Evolutionary conservation across 1,140 invertebrate species (phyloP), one percentile per base, ranked within the genome.

Genomic region (Ditylenchus dipsaci): DNA sequence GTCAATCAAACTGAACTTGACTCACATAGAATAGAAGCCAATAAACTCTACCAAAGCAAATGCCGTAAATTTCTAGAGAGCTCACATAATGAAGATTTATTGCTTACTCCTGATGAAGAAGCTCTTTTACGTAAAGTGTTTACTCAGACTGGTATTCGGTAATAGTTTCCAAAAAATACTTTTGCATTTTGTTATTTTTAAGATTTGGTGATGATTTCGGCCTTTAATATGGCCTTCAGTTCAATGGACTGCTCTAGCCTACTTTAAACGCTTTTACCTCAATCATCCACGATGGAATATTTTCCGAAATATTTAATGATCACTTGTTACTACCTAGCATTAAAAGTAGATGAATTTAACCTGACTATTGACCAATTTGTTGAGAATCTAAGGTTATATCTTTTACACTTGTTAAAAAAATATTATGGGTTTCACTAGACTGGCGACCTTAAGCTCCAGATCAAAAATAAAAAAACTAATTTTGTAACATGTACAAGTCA

Each of bases 261-360:
- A 96, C 82, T 96, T 97, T 78, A 97, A 98, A 85, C 86, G 95
- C 43, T 97, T 97, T 84, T 98, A 95, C 83, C 85, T 98, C 0
- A 88, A 90, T 77, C 94, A 96, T 95, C 93, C 0, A 89, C 93
- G 0, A 97, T 97, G 94, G 92, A 97, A 83, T 95, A 90, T 86
- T 93, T 96, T 84, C 95, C 95, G 0, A 96, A 96, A 85, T 92
- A 97, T 86, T 95, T 97, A 78, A 90, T 90, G 84, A 91, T 95
- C 7, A 96, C 94, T 0, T 97, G 93, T 84, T 91, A 95, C 11
- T 98, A 96, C 85, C 87, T 98, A 76, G 91, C 95, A 0, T 91
- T 91, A 82, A 98, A 99, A 88, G 92, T 97, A 11, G 95, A 98
- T 85, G 95, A 99, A 86, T 98, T 98, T 81, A 97, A 97, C 85